A percentile compares a stretch with the other conserved stretches of the same genome.
Conservation (phyloP, 1,140 invertebrate genomes). For the Bombus pyrosoma region DNA sequence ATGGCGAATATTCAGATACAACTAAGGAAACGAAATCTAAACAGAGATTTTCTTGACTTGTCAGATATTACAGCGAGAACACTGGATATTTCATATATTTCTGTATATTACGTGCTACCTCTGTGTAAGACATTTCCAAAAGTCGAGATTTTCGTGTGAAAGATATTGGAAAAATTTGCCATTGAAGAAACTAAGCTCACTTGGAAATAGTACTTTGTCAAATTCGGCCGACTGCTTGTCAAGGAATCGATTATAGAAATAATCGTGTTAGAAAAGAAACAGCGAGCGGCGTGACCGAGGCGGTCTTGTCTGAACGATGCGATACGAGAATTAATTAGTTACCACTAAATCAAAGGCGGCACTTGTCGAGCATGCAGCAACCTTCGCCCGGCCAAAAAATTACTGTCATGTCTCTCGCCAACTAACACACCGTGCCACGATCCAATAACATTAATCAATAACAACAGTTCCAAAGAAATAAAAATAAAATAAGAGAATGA, state of each 20-base stretch:
- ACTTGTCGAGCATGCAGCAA: conserved; percentile 80
- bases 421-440: conserved; percentile 82
- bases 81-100: no score
- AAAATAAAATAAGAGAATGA: conserved; percentile 40
- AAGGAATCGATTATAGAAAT: not conserved
- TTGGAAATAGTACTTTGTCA: not conserved
- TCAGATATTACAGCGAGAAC: no score
- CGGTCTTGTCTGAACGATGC: conserved; percentile 61
- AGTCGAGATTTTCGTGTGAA: not conserved
- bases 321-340: conserved; percentile 78
- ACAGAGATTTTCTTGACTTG: no score
- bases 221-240: not conserved
- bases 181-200: not conserved
- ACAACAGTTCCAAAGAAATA: conserved; percentile 76
- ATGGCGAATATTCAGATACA: no score
- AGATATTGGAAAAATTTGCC: not conserved
- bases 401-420: conserved; percentile 75
- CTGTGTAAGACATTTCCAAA: not conserved
- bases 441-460: conserved; percentile 81
- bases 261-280: conserved; percentile 42
- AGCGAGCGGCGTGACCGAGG: conserved; percentile 75
- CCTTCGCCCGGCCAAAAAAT: conserved; percentile 76
- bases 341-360: conserved; percentile 80
- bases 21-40: no score
- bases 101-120: no score